Conservation (phyloP, 2,113 vertebrate species). For the Dissostichus mawsoni region DNA sequence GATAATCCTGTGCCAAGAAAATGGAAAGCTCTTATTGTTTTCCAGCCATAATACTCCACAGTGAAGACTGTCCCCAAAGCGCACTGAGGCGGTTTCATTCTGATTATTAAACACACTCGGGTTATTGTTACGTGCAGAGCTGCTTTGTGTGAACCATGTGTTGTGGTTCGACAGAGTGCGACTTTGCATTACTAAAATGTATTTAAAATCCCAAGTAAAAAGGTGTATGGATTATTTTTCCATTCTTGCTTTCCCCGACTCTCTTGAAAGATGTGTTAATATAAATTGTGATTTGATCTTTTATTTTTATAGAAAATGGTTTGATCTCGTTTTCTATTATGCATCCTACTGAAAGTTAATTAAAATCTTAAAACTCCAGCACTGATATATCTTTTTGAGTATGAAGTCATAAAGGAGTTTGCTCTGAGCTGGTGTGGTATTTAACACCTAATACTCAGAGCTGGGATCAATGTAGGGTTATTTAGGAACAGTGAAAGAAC, state of each 20-base stretch:
- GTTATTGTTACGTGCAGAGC: neutral
- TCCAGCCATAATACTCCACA: slow-evolving; percentile 6
- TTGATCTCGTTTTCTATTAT: slow-evolving; percentile 69
- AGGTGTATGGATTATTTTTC: slow-evolving; percentile 10
- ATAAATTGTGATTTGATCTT: slow-evolving; percentile 54
- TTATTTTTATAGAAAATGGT: slow-evolving; percentile 73
- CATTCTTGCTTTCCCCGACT: neutral
- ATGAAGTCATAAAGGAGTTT: neutral
- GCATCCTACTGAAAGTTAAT: slow-evolving; percentile 69
- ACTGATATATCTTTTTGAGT: neutral
- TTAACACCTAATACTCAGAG: neutral
- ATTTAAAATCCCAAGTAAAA: slow-evolving; percentile 5
- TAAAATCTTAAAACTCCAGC: slow-evolving; percentile 49
- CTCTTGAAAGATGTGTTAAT: slow-evolving; percentile 28
- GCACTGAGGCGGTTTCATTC: neutral
- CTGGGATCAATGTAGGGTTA: slow-evolving; percentile 12
- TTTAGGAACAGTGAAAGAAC: slow-evolving; percentile 19
- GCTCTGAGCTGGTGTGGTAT: neutral
- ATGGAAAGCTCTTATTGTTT: slow-evolving; percentile 51
- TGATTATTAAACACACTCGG: neutral
- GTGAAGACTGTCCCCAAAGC: neutral
- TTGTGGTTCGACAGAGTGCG: neutral
- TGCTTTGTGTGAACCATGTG: slow-evolving; percentile 17
- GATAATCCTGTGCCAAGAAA: slow-evolving; percentile 38
- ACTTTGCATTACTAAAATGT: slow-evolving; percentile 12